Evolutionary conservation across 2,888 invertebrate species (phyloP), one percentile per base, ranked within the genome.

Genomic region (Lasioglossum morio): DNA sequence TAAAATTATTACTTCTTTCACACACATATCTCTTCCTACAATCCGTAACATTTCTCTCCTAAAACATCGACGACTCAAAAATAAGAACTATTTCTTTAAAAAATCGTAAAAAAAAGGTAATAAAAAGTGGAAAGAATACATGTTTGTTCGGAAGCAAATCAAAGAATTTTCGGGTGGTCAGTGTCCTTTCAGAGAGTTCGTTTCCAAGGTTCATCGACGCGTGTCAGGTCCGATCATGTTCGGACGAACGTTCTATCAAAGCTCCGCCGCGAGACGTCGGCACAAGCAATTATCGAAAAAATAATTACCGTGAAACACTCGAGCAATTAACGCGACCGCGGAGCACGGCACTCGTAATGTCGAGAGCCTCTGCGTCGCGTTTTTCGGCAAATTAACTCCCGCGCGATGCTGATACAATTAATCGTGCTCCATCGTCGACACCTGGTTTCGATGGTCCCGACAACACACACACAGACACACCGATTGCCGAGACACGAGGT

Each of bases 401-500:
- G 63, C 63, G 63, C 63, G 63, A 63, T 63, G 63, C 63, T 63
- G 63, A 63, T 63, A 63, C 63, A 63, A 63, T 63, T 63, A 63
- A 63, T 63, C 63, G 30, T 66, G 30, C 63, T 63, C 63, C 63
- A 63, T 63, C 63, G 63, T 63, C 63, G 16, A 63, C 63, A 63
- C 63, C 63, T 63, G 63, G 63, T 63, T 63, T 63, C 63, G 63
- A 63, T 63, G 63, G 27, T 63, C 14, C 30, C 30, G 30, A 27
- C n/a, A n/a, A n/a, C n/a, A n/a, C 30, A 63, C 30, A n/a, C 12
- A 4, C 46, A 14, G 27, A 14, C 14, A 34, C 34, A 34, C 34
- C 34, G 34, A 34, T 2, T 34, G 30, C 16, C 63, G 27, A 60
- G 27, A 60, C 30, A 27, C 14, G 63, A 7, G 5, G 1, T 30